A percentile compares a stretch with the other conserved stretches of the same genome.
These are phyloP conservation scores for Alectoris magna DNA, from an alignment of 2,797 vertebrate species.

Conservation along the genomic window DNA sequence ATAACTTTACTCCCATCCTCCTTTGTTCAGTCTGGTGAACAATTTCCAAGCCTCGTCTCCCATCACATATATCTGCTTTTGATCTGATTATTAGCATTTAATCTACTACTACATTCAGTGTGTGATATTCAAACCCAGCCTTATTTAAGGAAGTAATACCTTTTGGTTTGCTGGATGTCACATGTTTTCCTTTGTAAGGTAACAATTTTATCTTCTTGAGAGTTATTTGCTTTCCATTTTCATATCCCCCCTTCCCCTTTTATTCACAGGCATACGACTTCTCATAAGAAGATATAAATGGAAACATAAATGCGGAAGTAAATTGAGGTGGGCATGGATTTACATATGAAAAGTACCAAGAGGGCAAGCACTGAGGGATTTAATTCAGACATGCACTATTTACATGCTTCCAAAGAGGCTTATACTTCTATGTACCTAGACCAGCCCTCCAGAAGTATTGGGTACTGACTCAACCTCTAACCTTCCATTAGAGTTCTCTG, in stretches of 20 bases:
- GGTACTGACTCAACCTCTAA: neutral
- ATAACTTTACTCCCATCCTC: slow-evolving; percentile 60
- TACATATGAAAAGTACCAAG: neutral
- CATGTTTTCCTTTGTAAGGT: neutral
- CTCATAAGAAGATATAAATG: neutral
- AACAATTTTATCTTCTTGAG: slow-evolving; percentile 1
- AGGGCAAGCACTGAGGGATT: neutral
- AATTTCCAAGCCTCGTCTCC: slow-evolving; percentile 60
- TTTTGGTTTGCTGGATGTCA: neutral
- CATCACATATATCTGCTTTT: slow-evolving; percentile 34
- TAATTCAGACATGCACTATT: neutral
- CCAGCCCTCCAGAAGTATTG: neutral
- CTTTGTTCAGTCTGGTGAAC: slow-evolving; percentile 47
- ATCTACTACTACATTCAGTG: slow-evolving; percentile 19
- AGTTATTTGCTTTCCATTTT: neutral
- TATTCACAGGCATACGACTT: neutral
- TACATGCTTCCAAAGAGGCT: neutral
- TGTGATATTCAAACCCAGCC: neutral
- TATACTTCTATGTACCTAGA: neutral
- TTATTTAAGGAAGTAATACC: slow-evolving; percentile 17
- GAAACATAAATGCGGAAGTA: neutral
- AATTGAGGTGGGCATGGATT: neutral
- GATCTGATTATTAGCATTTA: slow-evolving; percentile 60
- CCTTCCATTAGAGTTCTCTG: neutral
- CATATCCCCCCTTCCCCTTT: neutral